Evolutionary conservation across 2,113 vertebrate species (phyloP), one percentile per base, ranked within the genome.

Genomic region (Arvicanthis niloticus): DNA sequence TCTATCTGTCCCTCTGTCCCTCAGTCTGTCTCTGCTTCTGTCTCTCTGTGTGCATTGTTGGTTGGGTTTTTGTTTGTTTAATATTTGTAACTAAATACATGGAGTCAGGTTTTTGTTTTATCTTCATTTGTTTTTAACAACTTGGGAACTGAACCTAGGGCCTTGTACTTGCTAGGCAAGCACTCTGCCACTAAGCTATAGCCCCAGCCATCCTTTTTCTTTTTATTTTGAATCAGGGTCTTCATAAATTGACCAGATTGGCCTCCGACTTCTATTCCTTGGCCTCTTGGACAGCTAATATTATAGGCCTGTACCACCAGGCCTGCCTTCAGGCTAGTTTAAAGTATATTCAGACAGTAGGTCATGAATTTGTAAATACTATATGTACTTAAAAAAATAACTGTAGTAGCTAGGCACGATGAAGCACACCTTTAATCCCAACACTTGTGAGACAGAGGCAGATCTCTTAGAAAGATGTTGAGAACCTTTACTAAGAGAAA

Each of bases 341-440:
- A 37, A 48, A n/a, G 31, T 22, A 37, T 31, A 34, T 86, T 68
- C 29, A 48, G 31, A 56, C 51, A 17, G n/a, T 76, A 81, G 65
- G 70, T 82, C n/a, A 82, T 76, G 29, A 21, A 58, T 58, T 34
- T 0, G 15, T 58, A 77, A 75, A 91, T 67, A 89, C 31, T 58
- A 89, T 91, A 81, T 88, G 76, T 67, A 42, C n/a, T 94, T 65
- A 9, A 53, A 85, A 96, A 92, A 73, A 68, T 21, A 34, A 45
- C 26, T 48, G 26, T 9, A 86, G 24, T 45, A 45, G 60, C 84
- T 37, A 37, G 42, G 31, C 62, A 34, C 17, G 40, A 40, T 19
- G 37, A 42, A 5, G 15, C 58, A 45, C 29, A 48, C 15, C 42
- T 86, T 12, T 37, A 51, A 37, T 87, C 19, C 45, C 42, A 51